Conservation (phyloP, 2,888 invertebrate genomes). For the Diarsia rubi region DNA sequence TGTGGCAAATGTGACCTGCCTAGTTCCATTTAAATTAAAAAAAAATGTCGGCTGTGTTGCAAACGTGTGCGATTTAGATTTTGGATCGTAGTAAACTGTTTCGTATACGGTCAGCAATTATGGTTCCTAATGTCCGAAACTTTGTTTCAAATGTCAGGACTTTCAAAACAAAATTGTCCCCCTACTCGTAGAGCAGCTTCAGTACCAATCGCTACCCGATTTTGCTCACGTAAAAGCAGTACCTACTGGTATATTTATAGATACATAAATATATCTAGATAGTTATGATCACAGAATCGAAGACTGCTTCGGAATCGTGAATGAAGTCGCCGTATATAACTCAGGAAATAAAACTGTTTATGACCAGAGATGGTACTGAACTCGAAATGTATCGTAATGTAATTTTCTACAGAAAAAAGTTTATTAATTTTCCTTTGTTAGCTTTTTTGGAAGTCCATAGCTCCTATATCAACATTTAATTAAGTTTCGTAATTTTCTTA, state of each 20-base stretch:
- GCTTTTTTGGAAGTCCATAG: neutral
- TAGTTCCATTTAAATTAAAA: too few species aligned
- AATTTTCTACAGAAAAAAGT: neutral
- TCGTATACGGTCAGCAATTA: too few species aligned
- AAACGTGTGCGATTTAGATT: too few species aligned
- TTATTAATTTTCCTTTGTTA: neutral
- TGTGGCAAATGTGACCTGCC: too few species aligned
- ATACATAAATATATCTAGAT: slow-evolving; percentile 32
- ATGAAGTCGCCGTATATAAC: slow-evolving; percentile 12
- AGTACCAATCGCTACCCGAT: slow-evolving; percentile 35
- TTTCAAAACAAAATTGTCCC: neutral
- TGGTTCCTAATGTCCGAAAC: neutral
- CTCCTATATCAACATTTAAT: neutral
- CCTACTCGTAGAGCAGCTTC: neutral
- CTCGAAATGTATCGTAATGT: slow-evolving; percentile 8
- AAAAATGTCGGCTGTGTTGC: too few species aligned
- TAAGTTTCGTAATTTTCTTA: slow-evolving; percentile 1
- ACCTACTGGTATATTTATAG: slow-evolving; percentile 32
- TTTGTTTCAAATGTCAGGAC: neutral
- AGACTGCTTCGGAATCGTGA: slow-evolving; percentile 33
- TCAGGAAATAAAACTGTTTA: slow-evolving; percentile 45
- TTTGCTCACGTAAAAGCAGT: slow-evolving; percentile 50
- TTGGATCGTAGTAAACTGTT: too few species aligned
- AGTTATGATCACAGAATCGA: slow-evolving; percentile 44
- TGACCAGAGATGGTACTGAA: slow-evolving; percentile 3